Conservation (phyloP, 2,888 invertebrate species). For the Oasisia sp. region DNA sequence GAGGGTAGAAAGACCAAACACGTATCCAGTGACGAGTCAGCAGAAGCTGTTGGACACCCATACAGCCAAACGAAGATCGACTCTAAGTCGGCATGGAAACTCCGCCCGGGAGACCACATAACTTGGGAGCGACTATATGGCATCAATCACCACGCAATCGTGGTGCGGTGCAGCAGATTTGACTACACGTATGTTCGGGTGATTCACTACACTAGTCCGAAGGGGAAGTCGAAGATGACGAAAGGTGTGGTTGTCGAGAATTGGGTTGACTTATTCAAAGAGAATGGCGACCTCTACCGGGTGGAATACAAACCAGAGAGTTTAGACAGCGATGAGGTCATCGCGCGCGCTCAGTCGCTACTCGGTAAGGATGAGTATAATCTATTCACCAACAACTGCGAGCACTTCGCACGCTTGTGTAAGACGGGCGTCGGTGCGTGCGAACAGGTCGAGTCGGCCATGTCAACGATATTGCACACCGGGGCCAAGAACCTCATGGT, state of each 20-base stretch:
- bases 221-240: neutral
- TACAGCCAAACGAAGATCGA: conserved; percentile 21
- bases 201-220: conserved; percentile 28
- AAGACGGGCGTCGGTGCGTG: conserved; percentile 27
- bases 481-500: neutral
- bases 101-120: conserved; percentile 26
- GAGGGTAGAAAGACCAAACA: too few relatives aligned
- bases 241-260: conserved; percentile 27
- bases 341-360: neutral
- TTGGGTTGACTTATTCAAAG: conserved; percentile 21
- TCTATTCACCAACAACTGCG: conserved; percentile 27
- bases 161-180: conserved; percentile 17
- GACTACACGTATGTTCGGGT: neutral
- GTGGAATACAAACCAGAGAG: too few relatives aligned
- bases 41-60: too few relatives aligned
- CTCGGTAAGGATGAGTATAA: conserved; percentile 25
- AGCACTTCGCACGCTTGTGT: conserved; percentile 20
- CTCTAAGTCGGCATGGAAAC: neutral
- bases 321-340: neutral
- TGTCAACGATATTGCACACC: neutral
- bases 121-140: conserved; percentile 26
- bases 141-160: conserved; percentile 30
- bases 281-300: too few relatives aligned
- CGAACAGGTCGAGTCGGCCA: conserved; percentile 21
- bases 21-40: too few relatives aligned